Base-by-base conservation (phyloP, 2,113 vertebrate species). In the Cacatua alba region DNA sequence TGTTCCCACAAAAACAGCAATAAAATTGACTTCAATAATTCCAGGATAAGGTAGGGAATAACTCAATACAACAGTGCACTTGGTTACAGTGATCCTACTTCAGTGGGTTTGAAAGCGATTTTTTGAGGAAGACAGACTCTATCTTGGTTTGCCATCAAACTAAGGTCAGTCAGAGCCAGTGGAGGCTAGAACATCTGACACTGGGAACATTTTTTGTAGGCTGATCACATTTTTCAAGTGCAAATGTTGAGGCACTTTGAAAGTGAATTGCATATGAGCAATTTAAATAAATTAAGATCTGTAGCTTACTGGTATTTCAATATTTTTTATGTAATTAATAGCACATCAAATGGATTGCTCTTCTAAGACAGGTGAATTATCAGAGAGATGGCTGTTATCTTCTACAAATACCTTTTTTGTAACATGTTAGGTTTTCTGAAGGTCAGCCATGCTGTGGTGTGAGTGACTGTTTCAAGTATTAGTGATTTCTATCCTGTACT, bases 211-310 rank as follows among this genome's bases (percentile, higher is more conserved):
- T 68, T 89, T 85, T 20, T 46, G 78, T 11, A 89, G 55, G 39
- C 31, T 82, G 65, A 71, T 67, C 57, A 69, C 53, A 11, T 71
- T 78, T 82, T 70, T 77, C 55, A 87, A 79, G 72, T 29, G 59
- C 67, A 90, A 90, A 90, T 10, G 10, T 18, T 29, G 72, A 89
- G 44, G 39, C 10, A 4, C 49, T 92, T 78, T 43, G 72, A 53
- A 90, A 95, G 59, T 53, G 15, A 89, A 71, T 67, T 80, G 60
- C 77, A 67, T 75, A 55, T 65, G 60, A 87, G 51, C 25, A 83
- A 86, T 89, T 94, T 90, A 70, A 90, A 88, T 96, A 87, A 94
- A 96, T 87, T 78, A 91, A 75, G 63, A 91, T 29, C 49, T 72
- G 67, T 43, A 68, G 24, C 55, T 89, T 57, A 15, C 9, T 60